These are phyloP conservation scores for Pherbina coryleti DNA, from an alignment of 2,888 invertebrate genomes.

Conservation along the genomic window DNA sequence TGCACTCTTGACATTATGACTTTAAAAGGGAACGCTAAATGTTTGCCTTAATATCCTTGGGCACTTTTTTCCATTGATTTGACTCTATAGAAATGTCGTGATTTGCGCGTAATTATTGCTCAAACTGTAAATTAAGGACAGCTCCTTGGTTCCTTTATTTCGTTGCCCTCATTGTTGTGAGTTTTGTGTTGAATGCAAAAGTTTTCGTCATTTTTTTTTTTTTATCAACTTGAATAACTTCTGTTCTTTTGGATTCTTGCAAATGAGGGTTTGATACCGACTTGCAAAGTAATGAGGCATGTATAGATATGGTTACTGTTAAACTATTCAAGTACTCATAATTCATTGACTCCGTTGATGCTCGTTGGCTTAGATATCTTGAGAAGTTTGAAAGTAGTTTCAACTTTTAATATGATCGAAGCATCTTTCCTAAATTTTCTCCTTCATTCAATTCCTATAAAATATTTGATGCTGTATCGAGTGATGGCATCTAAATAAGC, in stretches of 20 bases:
- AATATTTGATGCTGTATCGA: too few relatives aligned
- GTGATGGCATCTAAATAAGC: too few relatives aligned
- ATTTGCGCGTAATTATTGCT: constrained; percentile 19
- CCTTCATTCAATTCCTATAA: too few relatives aligned
- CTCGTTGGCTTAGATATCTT: neutral
- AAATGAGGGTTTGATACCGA: neutral
- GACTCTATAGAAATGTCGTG: neutral
- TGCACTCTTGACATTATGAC: constrained; percentile 16
- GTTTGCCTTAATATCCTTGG: constrained; percentile 12
- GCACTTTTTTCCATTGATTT: neutral
- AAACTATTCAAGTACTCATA: constrained; percentile 1
- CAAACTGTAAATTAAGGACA: constrained; percentile 26
- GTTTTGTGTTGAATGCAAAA: neutral
- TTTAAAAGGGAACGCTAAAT: constrained; percentile 20
- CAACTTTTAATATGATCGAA: too few relatives aligned
- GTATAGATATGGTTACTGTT: neutral
- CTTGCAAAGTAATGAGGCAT: neutral
- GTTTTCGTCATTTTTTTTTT: neutral
- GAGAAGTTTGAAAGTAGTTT: too few relatives aligned
- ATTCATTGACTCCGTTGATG: neutral
- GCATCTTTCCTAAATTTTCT: too few relatives aligned
- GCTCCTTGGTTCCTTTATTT: constrained; percentile 18
- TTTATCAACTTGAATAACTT: constrained; percentile 1
- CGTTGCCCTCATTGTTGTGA: constrained; percentile 11
- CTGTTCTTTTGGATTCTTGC: neutral